Conservation (phyloP, 1,140 invertebrate genomes). For the Adelges cooleyi region DNA sequence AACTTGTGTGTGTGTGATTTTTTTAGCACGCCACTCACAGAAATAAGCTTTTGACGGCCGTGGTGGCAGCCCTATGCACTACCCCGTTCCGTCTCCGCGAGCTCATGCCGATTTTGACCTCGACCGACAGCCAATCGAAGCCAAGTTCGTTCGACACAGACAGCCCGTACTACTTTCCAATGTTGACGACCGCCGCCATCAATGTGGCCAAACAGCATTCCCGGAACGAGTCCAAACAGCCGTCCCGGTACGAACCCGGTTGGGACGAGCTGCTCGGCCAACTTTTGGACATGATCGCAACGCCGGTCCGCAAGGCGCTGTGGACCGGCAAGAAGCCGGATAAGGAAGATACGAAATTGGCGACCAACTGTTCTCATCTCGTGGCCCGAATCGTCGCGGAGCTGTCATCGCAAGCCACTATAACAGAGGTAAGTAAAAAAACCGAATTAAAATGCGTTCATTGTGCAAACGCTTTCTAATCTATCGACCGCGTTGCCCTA, state of each 20-base stretch:
- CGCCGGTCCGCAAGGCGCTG: constrained; percentile 2
- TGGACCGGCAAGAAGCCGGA: neutral
- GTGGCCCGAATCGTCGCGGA: constrained; percentile 76
- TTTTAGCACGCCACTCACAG: constrained; percentile 45
- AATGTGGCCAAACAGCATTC: neutral
- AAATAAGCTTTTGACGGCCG: constrained; percentile 54
- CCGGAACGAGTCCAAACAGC: neutral
- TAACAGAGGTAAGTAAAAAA: constrained; percentile 49
- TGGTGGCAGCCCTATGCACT: constrained; percentile 67
- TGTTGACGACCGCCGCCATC: neutral
- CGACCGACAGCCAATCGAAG: neutral
- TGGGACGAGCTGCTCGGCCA: constrained; percentile 6
- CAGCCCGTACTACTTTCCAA: constrained; percentile 1
- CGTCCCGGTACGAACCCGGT: neutral
- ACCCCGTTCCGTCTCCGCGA: constrained; percentile 63
- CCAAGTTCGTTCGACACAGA: no score
- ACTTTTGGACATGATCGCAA: neutral
- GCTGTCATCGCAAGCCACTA: constrained; percentile 65
- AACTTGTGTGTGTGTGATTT: constrained; percentile 11
- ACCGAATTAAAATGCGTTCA: constrained; percentile 1
- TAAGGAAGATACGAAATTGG: constrained; percentile 48
- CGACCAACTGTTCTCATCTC: constrained; percentile 75
- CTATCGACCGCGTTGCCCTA: neutral
- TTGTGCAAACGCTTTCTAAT: no score
- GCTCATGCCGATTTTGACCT: constrained; percentile 54